A percentile compares a stretch with the other conserved stretches of the same genome.
Evolutionary conservation across 2,888 invertebrate genomes (phyloP).

Genomic region (Lasioglossum calceatum): DNA sequence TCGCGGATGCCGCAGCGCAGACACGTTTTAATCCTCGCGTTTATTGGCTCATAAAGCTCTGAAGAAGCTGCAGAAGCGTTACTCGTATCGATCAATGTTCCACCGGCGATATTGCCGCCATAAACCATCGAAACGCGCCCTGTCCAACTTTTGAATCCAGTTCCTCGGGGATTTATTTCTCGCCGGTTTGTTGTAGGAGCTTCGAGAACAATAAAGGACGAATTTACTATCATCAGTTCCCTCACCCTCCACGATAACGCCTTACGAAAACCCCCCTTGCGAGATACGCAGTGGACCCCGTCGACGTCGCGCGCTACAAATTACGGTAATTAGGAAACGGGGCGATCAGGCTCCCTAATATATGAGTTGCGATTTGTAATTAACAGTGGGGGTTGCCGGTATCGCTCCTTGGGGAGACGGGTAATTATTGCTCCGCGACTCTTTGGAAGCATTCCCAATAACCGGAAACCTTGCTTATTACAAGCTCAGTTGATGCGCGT

Average conservation of each 20-base stretch:
- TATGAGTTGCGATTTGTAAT: slow-evolving; percentile 42
- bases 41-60: slow-evolving; percentile 54
- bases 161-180: slow-evolving; percentile 34
- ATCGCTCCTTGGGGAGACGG: neutral
- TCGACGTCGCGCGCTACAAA: slow-evolving; percentile 14
- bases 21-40: slow-evolving; percentile 49
- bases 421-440: slow-evolving; percentile 25
- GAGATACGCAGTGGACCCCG: neutral
- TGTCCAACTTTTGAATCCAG: slow-evolving; percentile 46
- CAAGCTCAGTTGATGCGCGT: neutral
- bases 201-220: neutral
- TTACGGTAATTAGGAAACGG: slow-evolving; percentile 42
- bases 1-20: neutral
- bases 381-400: slow-evolving; percentile 19
- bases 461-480: slow-evolving; percentile 17
- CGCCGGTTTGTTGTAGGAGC: neutral
- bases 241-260: neutral
- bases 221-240: neutral
- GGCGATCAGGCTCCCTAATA: slow-evolving; percentile 16
- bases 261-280: neutral
- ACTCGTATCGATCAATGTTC: slow-evolving; percentile 44
- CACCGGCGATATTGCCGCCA: slow-evolving; percentile 49
- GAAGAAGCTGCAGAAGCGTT: slow-evolving; percentile 23
- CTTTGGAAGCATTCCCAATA: slow-evolving; percentile 33
- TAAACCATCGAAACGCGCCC: slow-evolving; percentile 45